Evolutionary conservation across 1,140 invertebrate genomes (phyloP).

Genomic region (Schlechtendalia chinensis): DNA sequence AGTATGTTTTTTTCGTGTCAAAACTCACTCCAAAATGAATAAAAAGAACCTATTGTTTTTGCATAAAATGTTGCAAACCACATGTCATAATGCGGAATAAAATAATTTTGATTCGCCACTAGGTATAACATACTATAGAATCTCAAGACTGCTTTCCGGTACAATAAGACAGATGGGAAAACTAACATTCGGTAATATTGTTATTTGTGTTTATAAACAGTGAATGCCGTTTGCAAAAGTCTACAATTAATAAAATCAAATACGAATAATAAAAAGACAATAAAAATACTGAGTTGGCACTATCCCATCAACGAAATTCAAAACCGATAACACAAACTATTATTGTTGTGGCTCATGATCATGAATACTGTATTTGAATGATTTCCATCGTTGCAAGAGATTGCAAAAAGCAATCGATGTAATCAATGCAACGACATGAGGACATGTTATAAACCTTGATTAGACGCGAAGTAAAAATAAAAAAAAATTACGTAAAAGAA

Average conservation of each 20-base stretch:
- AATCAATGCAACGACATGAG: no score
- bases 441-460: conserved; percentile 29
- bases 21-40: conserved; percentile 12
- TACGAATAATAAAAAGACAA: conserved; percentile 22
- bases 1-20: not conserved
- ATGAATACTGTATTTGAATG: conserved; percentile 46
- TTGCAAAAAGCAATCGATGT: not conserved
- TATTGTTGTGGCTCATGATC: not conserved
- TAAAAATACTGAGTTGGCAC: conserved; percentile 46
- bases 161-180: not conserved
- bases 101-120: not conserved
- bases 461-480: not conserved
- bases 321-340: conserved; percentile 33
- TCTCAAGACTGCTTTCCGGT: not conserved
- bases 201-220: conserved; percentile 15
- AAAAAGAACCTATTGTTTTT: not conserved
- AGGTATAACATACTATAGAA: not conserved
- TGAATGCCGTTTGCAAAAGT: not conserved
- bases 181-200: not conserved
- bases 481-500: not conserved
- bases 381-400: conserved; percentile 25
- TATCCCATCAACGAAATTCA: conserved; percentile 22
- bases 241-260: conserved; percentile 32
- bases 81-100: not conserved
- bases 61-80: not conserved